Evolutionary conservation across 2,888 invertebrate genomes (phyloP), one percentile per base, ranked within the genome.

Genomic region (Himalopsyche tibetana): DNA sequence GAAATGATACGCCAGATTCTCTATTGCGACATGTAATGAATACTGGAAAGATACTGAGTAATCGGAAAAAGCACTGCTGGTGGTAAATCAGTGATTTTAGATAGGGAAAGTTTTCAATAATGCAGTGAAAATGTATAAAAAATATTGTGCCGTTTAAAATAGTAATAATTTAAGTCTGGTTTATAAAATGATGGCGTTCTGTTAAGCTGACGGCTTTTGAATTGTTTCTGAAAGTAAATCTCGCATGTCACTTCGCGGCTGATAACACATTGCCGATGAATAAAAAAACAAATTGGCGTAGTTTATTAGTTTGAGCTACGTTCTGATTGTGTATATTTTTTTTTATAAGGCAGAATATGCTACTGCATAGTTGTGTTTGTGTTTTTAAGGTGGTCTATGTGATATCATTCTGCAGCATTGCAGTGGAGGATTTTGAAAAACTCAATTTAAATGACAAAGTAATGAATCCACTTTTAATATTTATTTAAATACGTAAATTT

Each of bases 81-180:
- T 36, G 74, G 74, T 74, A 74, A 19, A 74, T 74, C 74, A 74
- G 74, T 74, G 74, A 74, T 74, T 51, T 74, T 74, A 74, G 74
- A 74, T 74, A 74, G 74, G 74, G 74, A 74, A 74, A 74, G 74
- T 74, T 74, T 74, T 74, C 74, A 74, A 74, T 74, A 74, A 74
- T 36, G 74, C 74, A 74, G 74, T 74, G 74, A 74, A 74, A 74
- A 74, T 74, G 74, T 74, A 74, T 74, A 74, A 74, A 74, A 69
- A 74, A 74, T 74, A 74, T 74, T 74, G 74, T 74, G 74, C 74
- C 74, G 74, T 74, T 74, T 74, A 74, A 12, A 74, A 74, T 74
- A 74, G 74, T 74, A 74, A 36, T 74, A 74, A 74, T 74, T 74
- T 74, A 74, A 74, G 74, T 74, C 74, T 36, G 74, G 74, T 74